These are phyloP conservation scores for Cardiocondyla obscurior DNA, from an alignment of 1,140 invertebrate genomes.

Conservation along the genomic window DNA sequence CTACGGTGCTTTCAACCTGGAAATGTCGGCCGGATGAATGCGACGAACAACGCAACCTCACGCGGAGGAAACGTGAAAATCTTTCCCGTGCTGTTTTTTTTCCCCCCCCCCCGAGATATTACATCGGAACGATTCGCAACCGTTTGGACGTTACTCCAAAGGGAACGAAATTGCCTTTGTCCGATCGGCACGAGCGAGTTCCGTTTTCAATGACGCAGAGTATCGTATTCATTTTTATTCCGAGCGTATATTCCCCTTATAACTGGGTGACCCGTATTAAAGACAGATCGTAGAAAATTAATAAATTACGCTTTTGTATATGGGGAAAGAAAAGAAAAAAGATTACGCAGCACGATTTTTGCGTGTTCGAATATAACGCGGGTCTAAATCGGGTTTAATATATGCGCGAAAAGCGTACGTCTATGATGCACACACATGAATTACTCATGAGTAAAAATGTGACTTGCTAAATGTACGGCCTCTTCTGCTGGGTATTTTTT, in stretches of 20 bases:
- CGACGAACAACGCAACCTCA: not conserved
- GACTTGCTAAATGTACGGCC: constrained; percentile 19
- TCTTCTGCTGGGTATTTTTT: constrained; percentile 5
- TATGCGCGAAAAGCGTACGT: constrained; percentile 12
- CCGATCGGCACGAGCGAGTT: not conserved
- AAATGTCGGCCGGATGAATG: constrained; percentile 29
- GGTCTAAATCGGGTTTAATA: not conserved
- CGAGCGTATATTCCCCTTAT: not conserved
- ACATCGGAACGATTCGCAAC: not conserved
- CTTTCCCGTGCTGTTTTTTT: not conserved
- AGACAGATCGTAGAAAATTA: not conserved
- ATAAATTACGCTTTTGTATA: not conserved
- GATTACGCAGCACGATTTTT: not conserved
- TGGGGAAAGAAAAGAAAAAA: no score
- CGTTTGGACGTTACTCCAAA: not conserved
- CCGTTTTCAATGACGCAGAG: not conserved
- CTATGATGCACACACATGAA: constrained; percentile 16
- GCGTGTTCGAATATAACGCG: not conserved
- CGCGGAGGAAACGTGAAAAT: not conserved
- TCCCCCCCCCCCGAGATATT: constrained; percentile 2
- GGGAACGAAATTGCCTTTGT: not conserved
- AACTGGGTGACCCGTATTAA: not conserved
- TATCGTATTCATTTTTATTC: not conserved
- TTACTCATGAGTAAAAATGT: constrained; percentile 39
- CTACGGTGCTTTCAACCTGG: constrained; percentile 21